phyloP scores from a whole-genome alignment of 2,888 invertebrate genomes.

The Acronicta psi region DNA sequence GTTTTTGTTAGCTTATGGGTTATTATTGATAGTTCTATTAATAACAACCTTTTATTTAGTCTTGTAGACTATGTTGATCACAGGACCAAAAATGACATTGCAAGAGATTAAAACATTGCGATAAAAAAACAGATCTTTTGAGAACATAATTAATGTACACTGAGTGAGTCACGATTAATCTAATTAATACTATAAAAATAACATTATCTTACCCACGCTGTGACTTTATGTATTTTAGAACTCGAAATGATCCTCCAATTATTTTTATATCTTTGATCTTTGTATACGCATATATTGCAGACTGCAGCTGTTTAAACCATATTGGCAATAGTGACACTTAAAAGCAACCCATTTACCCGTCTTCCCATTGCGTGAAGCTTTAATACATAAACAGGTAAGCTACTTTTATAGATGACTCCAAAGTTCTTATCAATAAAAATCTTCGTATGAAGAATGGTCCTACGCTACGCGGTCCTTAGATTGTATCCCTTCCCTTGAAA shows the following conservation, averaged over 20 bases:
- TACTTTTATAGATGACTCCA: conserved; percentile 75
- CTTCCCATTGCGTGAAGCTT: conserved; percentile 21
- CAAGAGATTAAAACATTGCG: no score
- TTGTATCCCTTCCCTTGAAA: conserved; percentile 84
- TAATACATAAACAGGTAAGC: conserved; percentile 52
- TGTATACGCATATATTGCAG: conserved; percentile 13
- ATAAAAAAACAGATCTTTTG: no score
- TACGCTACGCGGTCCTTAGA: conserved; percentile 76
- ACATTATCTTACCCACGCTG: no score
- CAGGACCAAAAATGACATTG: no score
- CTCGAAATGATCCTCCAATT: not conserved
- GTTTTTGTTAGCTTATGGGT: no score
- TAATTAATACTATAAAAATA: no score
- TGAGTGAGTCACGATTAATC: no score
- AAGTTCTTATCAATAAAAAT: conserved; percentile 84
- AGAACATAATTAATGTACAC: no score
- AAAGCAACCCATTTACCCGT: conserved; percentile 15
- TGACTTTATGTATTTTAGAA: not conserved
- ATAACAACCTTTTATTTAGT: no score
- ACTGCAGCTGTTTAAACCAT: conserved; percentile 2
- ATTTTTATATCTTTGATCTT: conserved; percentile 4
- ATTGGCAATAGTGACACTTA: not conserved
- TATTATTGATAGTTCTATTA: no score
- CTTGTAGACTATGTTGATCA: no score
- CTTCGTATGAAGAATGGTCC: conserved; percentile 80